phyloP scores from a whole-genome alignment of 2,113 vertebrate species.

The Martes martes region DNA sequence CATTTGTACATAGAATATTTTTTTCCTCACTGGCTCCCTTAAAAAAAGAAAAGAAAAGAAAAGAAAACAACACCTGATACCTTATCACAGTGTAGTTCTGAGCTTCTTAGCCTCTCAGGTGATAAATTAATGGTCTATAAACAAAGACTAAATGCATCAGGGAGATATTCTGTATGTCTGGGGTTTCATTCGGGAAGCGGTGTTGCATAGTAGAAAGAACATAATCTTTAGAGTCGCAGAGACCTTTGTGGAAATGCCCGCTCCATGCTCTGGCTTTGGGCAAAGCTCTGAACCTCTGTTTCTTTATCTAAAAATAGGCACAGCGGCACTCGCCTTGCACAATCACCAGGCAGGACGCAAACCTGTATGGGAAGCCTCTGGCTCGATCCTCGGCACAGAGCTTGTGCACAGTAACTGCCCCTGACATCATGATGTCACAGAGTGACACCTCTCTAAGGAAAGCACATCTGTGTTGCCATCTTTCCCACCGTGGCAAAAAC shows the following conservation, averaged over 20 bases:
- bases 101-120: constrained; percentile 1
- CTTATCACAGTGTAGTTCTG: neutral
- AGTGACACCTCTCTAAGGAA: neutral
- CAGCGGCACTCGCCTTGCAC: neutral
- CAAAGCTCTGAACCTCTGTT: constrained; percentile 43
- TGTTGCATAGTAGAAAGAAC: neutral
- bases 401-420: fast-evolving
- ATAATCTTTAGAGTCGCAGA: neutral
- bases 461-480: neutral
- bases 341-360: neutral
- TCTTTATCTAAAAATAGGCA: constrained; percentile 57
- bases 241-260: neutral
- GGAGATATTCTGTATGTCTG: neutral
- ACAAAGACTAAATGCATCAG: neutral
- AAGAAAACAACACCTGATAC: neutral
- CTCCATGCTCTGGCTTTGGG: neutral
- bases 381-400: neutral
- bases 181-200: neutral
- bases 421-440: neutral
- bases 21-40: neutral
- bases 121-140: constrained; percentile 42
- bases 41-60: neutral
- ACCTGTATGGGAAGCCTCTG: fast-evolving
- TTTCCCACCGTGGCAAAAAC: neutral
- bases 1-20: neutral